Base-by-base conservation (phyloP, 2,888 invertebrate genomes). In the Oligia strigilis region DNA sequence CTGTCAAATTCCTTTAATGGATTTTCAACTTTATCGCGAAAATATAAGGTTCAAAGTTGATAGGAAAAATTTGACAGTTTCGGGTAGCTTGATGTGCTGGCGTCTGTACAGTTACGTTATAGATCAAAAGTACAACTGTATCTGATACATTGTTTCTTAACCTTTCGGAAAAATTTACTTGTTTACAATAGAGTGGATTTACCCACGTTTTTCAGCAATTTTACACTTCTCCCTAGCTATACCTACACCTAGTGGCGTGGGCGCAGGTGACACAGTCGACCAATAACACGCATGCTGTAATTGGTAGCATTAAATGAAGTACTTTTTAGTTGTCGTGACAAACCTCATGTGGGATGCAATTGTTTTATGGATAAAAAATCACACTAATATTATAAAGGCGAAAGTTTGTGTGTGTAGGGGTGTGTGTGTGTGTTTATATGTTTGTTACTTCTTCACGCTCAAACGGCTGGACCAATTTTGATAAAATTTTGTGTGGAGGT, bases 241-340 rank as follows among this genome's bases (percentile, higher is more conserved):
- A 29, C 29, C 29, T 29, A 55, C 19, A 58, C 11, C 23, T 23
- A 46, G 46, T 46, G 81, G 78, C 77, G 94, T 93, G 93, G 93
- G 93, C 88, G 91, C 77, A 85, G 89, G 81, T 88, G 91, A 92
- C 92, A 90, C 88, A 91, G 91, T 87, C 91, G 92, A 94, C 94
- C 94, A 92, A 92, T 94, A 93, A 89, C 87, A 85, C 75, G 82
- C 66, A 62, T 74, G 40, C 93, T 92, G 86, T 92, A 93, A 87
- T 91, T 92, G 94, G 94, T 77, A 86, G 84, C 86, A 86, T 89
- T 90, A 91, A 89, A 89, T 90, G 90, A 89, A 88, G 86, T 89
- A 91, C 90, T 92, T 91, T 92, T 85, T 79, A 80, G 70, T 17
- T 84, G 87, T 87, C 88, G 87, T 80, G 79, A 83, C 85, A 80